phyloP scores from a whole-genome alignment of 2,113 vertebrate genomes.

The Mohoua ochrocephala region DNA sequence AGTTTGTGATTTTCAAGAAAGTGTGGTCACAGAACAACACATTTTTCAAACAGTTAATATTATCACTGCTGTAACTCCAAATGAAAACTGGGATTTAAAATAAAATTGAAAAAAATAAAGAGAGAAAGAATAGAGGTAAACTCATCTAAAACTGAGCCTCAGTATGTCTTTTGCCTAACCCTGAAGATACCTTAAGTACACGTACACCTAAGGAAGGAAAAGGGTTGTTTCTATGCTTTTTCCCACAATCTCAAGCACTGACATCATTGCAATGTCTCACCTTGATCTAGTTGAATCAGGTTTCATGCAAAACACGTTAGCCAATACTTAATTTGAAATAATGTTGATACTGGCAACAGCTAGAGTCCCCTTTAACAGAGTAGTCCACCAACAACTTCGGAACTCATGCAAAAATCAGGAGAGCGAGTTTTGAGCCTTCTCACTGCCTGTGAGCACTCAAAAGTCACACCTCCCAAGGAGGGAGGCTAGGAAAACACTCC shows the following conservation, averaged over 20 bases:
- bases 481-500: not conserved
- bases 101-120: not conserved
- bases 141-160: not conserved
- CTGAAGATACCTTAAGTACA: not conserved
- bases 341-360: not conserved
- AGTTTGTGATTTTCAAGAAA: not conserved
- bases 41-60: not conserved
- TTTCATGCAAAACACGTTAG: not conserved
- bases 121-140: not conserved
- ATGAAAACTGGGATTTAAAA: not conserved
- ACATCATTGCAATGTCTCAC: not conserved
- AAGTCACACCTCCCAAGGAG: not conserved
- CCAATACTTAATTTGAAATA: not conserved
- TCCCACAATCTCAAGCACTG: not conserved
- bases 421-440: not conserved
- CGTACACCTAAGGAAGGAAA: not conserved
- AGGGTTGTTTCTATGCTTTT: not conserved
- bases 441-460: not conserved
- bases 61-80: not conserved
- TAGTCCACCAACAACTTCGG: not conserved
- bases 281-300: not conserved
- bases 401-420: not conserved
- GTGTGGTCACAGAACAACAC: not conserved
- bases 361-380: not conserved
- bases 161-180: not conserved